These are phyloP conservation scores for Mythimna vitellina DNA, from an alignment of 2,888 invertebrate species.

Conservation along the genomic window DNA sequence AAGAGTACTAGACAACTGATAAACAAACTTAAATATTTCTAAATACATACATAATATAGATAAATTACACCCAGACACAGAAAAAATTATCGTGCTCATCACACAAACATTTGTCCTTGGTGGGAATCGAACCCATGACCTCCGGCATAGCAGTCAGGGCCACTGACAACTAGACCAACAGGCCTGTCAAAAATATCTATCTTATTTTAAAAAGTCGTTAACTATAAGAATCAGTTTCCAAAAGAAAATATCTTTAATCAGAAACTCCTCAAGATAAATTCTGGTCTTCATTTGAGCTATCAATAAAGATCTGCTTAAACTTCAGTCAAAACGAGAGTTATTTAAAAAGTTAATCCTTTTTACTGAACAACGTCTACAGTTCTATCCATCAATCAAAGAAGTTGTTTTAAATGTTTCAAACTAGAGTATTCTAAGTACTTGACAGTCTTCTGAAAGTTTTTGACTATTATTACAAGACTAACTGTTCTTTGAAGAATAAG, in stretches of 20 bases:
- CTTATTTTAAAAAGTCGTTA: not conserved
- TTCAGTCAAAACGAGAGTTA: slow-evolving; percentile 33
- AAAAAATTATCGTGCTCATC: no score
- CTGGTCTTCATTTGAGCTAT: slow-evolving; percentile 18
- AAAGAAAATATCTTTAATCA: not conserved
- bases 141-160: no score
- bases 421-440: slow-evolving; percentile 24
- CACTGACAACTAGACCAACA: no score
- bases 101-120: no score
- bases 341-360: slow-evolving; percentile 45
- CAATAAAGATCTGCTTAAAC: slow-evolving; percentile 27
- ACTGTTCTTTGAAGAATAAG: not conserved
- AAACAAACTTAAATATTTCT: no score
- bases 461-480: slow-evolving; percentile 6
- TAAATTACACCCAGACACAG: no score
- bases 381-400: slow-evolving; percentile 42
- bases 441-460: slow-evolving; percentile 30
- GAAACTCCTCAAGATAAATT: slow-evolving; percentile 16
- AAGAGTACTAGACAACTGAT: no score
- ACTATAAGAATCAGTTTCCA: not conserved
- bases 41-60: no score
- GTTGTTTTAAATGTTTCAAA: slow-evolving; percentile 26
- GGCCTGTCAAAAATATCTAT: no score
- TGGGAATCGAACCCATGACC: no score
- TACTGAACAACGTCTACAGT: slow-evolving; percentile 5